phyloP scores from a whole-genome alignment of 2,888 invertebrate species.

The Margaritifera margaritifera region DNA sequence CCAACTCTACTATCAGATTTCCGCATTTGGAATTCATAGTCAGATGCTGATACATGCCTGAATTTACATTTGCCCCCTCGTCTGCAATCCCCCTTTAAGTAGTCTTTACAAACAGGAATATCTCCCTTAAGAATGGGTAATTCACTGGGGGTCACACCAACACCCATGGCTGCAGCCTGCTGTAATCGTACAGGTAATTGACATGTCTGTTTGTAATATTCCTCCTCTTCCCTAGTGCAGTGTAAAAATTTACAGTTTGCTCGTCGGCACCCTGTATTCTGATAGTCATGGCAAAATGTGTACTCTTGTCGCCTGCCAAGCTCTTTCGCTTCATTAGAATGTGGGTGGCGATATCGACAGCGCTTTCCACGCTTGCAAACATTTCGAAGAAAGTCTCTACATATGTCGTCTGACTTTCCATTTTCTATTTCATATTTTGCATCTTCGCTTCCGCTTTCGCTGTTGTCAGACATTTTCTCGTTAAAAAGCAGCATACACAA shows the following conservation, averaged over 20 bases:
- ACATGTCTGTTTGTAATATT: conserved; percentile 81
- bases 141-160: conserved; percentile 61
- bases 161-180: conserved; percentile 66
- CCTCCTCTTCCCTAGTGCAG: conserved; percentile 83
- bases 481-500: conserved; percentile 4
- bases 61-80: conserved; percentile 76
- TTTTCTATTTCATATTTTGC: conserved; percentile 32
- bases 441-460: conserved; percentile 62
- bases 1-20: conserved; percentile 43
- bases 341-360: conserved; percentile 77
- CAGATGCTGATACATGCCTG: conserved; percentile 70
- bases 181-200: conserved; percentile 78
- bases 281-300: conserved; percentile 78
- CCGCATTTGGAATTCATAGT: conserved; percentile 49
- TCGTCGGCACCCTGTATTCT: conserved; percentile 84
- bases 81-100: conserved; percentile 77
- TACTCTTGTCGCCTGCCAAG: conserved; percentile 65
- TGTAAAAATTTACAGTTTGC: conserved; percentile 85
- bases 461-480: conserved; percentile 63
- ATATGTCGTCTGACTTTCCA: conserved; percentile 74
- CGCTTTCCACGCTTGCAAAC: conserved; percentile 78
- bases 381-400: conserved; percentile 78
- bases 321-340: conserved; percentile 68
- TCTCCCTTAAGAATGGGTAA: conserved; percentile 57
- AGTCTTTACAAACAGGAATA: conserved; percentile 79